These are phyloP conservation scores for Stigmatopora argus DNA, from an alignment of 2,113 vertebrate species.

Conservation along the genomic window DNA sequence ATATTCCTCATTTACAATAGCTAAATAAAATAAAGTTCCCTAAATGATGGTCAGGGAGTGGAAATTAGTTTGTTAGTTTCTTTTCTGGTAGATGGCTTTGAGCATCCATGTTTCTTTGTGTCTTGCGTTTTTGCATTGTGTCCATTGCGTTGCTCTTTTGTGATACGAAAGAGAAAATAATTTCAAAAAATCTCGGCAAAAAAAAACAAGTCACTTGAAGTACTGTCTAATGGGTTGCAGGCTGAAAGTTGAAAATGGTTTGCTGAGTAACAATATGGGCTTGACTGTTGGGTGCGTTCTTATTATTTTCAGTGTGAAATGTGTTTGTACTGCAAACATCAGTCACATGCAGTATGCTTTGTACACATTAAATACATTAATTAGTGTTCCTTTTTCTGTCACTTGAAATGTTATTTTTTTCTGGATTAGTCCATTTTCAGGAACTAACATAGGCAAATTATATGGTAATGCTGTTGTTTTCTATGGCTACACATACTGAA, in stretches of 20 bases:
- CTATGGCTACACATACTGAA: too few species aligned
- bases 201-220: too few species aligned
- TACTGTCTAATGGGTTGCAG: too few species aligned
- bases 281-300: not conserved
- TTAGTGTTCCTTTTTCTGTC: not conserved
- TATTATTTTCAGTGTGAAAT: not conserved
- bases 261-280: too few species aligned
- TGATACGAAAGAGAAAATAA: too few species aligned
- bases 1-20: not conserved
- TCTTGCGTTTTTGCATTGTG: slow-evolving; percentile 7
- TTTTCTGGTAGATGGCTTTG: not conserved
- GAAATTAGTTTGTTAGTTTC: not conserved
- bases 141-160: too few species aligned
- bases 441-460: not conserved
- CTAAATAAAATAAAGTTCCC: not conserved
- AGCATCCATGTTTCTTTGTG: not conserved
- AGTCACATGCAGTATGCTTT: not conserved
- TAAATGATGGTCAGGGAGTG: not conserved
- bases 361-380: not conserved
- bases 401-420: not conserved
- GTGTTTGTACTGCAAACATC: not conserved
- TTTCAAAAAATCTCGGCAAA: too few species aligned
- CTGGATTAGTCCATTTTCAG: too few species aligned
- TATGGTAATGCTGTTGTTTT: not conserved
- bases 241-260: too few species aligned